Percentiles rank a stretch among this genome's conserved stretches.
Conservation (phyloP, 2,888 invertebrate genomes). For the Sycophila texana region DNA sequence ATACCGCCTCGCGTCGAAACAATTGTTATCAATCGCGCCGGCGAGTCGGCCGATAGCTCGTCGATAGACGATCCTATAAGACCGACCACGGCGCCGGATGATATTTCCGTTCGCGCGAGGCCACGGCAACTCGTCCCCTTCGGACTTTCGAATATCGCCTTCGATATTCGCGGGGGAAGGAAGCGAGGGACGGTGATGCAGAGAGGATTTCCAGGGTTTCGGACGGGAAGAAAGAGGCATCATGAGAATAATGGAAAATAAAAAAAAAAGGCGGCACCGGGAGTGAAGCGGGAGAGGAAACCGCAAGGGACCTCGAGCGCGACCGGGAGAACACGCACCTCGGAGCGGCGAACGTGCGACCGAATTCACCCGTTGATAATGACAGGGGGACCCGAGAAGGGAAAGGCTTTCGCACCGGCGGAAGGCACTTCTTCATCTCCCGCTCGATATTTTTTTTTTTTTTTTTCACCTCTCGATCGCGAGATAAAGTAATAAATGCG, state of each 20-base stretch:
- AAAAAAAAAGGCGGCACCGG: neutral
- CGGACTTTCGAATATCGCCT: neutral
- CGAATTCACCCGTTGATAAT: constrained; percentile 20
- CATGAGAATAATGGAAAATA: neutral
- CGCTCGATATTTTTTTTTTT: neutral
- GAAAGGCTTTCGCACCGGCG: neutral
- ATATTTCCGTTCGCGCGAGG: constrained; percentile 7
- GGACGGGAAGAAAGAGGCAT: too few species aligned
- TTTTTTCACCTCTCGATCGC: neutral
- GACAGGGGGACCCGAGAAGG: neutral
- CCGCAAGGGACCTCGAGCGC: constrained; percentile 19
- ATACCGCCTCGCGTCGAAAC: neutral
- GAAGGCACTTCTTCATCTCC: neutral
- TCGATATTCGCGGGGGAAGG: neutral
- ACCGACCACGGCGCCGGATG: neutral
- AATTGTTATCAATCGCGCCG: neutral
- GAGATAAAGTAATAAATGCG: neutral
- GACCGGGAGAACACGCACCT: neutral
- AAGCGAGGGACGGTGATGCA: neutral
- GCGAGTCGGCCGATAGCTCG: too few species aligned
- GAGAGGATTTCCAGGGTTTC: too few species aligned
- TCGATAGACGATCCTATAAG: too few species aligned
- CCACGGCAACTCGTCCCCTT: neutral
- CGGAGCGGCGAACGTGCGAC: constrained; percentile 7
- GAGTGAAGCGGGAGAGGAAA: constrained; percentile 34